These are phyloP conservation scores for Lutjanus campechanus DNA, from an alignment of 2,797 vertebrate genomes.

Conservation along the genomic window DNA sequence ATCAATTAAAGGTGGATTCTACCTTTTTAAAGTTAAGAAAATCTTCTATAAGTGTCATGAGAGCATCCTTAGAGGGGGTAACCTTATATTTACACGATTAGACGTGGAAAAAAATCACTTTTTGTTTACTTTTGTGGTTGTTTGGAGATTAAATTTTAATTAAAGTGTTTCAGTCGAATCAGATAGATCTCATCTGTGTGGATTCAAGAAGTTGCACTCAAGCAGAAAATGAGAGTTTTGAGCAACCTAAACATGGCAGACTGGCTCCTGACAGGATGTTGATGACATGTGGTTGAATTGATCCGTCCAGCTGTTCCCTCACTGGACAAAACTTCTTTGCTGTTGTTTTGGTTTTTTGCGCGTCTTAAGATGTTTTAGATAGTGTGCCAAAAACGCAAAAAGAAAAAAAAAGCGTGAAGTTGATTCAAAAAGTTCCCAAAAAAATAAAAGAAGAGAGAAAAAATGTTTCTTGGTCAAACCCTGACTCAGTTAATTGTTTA, in stretches of 20 bases:
- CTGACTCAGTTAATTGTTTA: constrained; percentile 70
- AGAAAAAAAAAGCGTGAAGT: constrained; percentile 5
- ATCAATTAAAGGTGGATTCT: background rate
- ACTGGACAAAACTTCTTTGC: constrained; percentile 16
- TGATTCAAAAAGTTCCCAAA: constrained; percentile 28
- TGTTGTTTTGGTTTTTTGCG: background rate
- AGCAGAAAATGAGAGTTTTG: background rate
- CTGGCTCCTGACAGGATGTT: constrained; percentile 13
- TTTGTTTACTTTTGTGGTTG: background rate
- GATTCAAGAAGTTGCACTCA: too few species aligned
- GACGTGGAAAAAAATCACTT: accelerated
- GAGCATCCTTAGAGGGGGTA: background rate
- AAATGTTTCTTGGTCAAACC: constrained; percentile 47
- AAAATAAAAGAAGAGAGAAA: background rate
- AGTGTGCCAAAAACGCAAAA: constrained; percentile 26
- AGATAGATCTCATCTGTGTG: background rate
- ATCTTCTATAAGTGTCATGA: background rate
- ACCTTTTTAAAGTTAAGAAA: too few species aligned
- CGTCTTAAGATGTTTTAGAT: constrained; percentile 34
- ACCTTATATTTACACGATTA: background rate
- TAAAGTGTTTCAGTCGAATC: background rate
- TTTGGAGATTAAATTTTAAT: background rate
- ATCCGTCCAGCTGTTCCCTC: constrained; percentile 65
- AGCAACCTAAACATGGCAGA: background rate
- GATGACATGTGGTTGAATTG: constrained; percentile 42